Conservation (phyloP, 2,113 vertebrate species). For the Nerophis ophidion region DNA sequence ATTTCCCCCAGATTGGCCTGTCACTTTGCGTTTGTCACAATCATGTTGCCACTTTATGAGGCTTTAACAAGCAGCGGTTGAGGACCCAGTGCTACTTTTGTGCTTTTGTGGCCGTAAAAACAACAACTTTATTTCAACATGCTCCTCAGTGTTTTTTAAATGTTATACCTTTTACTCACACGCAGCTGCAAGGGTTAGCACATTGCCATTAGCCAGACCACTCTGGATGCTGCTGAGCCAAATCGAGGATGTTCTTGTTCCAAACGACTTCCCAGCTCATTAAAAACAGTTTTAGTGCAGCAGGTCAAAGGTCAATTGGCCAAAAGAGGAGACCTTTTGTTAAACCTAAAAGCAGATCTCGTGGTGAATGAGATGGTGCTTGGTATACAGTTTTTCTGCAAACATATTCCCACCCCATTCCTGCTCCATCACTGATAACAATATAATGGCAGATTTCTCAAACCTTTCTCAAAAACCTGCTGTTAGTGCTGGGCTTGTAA, state of each 20-base stretch:
- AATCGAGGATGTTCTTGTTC: constrained; percentile 23
- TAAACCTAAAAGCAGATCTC: constrained; percentile 4
- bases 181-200: constrained; percentile 11
- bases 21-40: constrained; percentile 31
- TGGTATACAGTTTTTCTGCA: too few species aligned
- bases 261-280: constrained; percentile 46
- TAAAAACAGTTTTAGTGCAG: constrained; percentile 30
- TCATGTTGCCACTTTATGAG: constrained; percentile 27
- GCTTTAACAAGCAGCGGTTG: constrained; percentile 10
- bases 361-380: too few species aligned
- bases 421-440: too few species aligned
- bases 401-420: too few species aligned
- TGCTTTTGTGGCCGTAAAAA: neutral
- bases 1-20: constrained; percentile 21
- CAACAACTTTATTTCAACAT: neutral
- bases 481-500: too few species aligned
- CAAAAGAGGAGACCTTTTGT: too few species aligned
- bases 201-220: constrained; percentile 31
- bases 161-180: too few species aligned
- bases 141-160: neutral
- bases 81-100: neutral
- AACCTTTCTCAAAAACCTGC: too few species aligned
- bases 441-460: too few species aligned
- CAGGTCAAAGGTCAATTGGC: constrained; percentile 19
- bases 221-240: constrained; percentile 28